phyloP scores from a whole-genome alignment of 1,140 invertebrate genomes.

The Brachionus rubens region DNA sequence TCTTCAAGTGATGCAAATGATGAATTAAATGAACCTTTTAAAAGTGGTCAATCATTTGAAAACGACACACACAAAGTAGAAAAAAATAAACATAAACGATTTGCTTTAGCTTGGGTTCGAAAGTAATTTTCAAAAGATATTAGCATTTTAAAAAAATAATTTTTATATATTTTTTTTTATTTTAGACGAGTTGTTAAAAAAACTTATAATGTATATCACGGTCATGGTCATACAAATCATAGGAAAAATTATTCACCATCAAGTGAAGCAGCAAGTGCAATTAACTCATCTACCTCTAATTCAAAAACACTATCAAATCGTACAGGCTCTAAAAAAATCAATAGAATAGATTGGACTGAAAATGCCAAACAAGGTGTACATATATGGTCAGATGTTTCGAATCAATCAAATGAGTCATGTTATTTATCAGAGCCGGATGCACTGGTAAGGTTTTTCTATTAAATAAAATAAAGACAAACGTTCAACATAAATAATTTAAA shows the following conservation, averaged over 20 bases:
- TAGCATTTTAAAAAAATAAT: neutral
- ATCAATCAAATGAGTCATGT: conserved; percentile 1
- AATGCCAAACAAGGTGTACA: conserved; percentile 27
- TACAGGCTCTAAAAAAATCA: neutral
- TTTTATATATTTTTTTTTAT: too few species aligned
- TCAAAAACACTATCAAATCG: neutral
- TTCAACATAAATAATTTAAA: too few species aligned
- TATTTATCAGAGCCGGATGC: conserved; percentile 10
- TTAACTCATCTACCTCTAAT: neutral
- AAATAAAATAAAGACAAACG: too few species aligned
- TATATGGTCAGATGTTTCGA: conserved; percentile 12
- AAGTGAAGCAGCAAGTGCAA: neutral
- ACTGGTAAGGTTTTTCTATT: neutral
- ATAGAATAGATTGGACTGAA: neutral
- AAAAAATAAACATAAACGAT: neutral
- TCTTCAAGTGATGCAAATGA: conserved; percentile 1
- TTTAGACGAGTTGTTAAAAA: neutral
- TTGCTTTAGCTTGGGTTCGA: neutral
- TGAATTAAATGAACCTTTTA: neutral
- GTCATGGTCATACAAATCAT: too few species aligned
- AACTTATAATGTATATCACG: too few species aligned
- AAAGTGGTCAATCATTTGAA: neutral
- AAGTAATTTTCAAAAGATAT: conserved; percentile 20
- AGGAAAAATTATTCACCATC: neutral
- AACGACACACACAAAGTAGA: neutral